Evolutionary conservation across 2,888 invertebrate genomes (phyloP).

Genomic region (Catocala fraxini): DNA sequence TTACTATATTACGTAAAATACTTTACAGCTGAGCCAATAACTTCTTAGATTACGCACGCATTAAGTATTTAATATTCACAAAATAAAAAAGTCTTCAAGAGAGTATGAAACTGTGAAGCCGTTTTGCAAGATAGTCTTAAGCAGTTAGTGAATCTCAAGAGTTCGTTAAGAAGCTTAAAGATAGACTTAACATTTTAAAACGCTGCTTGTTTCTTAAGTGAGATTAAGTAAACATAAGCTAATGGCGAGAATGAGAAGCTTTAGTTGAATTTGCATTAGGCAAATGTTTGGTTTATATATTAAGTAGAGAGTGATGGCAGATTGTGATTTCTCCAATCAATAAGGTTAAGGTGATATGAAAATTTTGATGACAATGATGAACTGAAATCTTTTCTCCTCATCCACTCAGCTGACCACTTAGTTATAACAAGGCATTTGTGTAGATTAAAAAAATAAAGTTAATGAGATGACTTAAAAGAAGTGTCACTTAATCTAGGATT

Average conservation of each 20-base stretch:
- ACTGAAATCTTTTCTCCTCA: no score
- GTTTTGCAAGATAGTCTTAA: slow-evolving; percentile 23
- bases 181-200: slow-evolving; percentile 32
- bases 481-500: no score
- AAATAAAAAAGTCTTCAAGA: background rate
- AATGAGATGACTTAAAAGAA: no score
- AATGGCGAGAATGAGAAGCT: slow-evolving; percentile 20
- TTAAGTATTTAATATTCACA: slow-evolving; percentile 1
- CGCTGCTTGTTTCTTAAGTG: slow-evolving; percentile 22
- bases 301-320: background rate
- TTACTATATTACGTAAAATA: no score
- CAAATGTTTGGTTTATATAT: background rate
- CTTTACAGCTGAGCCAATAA: no score
- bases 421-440: no score
- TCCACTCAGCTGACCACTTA: no score
- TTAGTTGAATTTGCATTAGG: background rate
- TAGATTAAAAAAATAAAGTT: no score
- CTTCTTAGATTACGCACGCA: background rate
- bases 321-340: no score
- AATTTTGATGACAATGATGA: no score
- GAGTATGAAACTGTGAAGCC: slow-evolving; percentile 14
- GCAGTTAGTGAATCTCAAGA: slow-evolving; percentile 21
- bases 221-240: slow-evolving; percentile 41
- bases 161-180: slow-evolving; percentile 34
- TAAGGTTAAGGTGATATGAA: no score